A percentile compares a stretch with the other conserved stretches of the same genome.
These are phyloP conservation scores for Crypturellus tataupa DNA, from an alignment of 2,797 vertebrate genomes.

Conservation along the genomic window DNA sequence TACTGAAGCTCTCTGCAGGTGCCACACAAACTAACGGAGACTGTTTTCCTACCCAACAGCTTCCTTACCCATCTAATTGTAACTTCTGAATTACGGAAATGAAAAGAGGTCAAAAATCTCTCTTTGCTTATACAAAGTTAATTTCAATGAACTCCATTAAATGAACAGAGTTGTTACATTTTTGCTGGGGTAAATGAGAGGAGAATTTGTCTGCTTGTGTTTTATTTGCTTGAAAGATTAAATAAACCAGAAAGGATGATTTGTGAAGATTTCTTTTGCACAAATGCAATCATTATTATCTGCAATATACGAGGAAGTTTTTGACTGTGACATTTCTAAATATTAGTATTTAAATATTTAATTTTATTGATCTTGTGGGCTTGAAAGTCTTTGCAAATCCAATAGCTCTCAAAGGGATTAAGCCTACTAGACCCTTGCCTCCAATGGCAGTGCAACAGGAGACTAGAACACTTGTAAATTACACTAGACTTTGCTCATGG, in stretches of 20 bases:
- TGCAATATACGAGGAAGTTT: background rate
- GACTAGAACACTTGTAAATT: background rate
- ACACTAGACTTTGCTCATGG: background rate
- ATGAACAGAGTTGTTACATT: background rate
- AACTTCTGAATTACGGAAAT: background rate
- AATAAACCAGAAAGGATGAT: background rate
- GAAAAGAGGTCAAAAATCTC: background rate
- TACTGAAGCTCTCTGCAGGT: background rate
- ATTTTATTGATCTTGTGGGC: background rate
- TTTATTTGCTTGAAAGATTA: background rate
- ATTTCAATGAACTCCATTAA: background rate
- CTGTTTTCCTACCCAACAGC: background rate
- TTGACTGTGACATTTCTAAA: background rate
- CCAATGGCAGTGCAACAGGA: background rate
- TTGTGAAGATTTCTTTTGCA: background rate
- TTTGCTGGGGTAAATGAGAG: background rate
- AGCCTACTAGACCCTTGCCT: background rate
- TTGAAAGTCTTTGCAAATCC: background rate
- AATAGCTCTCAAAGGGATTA: background rate
- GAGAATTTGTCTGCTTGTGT: background rate
- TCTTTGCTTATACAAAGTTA: background rate
- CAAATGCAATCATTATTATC: background rate
- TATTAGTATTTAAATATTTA: background rate
- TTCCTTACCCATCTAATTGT: background rate
- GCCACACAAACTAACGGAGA: background rate